phyloP scores from a whole-genome alignment of 1,140 invertebrate genomes.

The Trinorchestia longiramus region DNA sequence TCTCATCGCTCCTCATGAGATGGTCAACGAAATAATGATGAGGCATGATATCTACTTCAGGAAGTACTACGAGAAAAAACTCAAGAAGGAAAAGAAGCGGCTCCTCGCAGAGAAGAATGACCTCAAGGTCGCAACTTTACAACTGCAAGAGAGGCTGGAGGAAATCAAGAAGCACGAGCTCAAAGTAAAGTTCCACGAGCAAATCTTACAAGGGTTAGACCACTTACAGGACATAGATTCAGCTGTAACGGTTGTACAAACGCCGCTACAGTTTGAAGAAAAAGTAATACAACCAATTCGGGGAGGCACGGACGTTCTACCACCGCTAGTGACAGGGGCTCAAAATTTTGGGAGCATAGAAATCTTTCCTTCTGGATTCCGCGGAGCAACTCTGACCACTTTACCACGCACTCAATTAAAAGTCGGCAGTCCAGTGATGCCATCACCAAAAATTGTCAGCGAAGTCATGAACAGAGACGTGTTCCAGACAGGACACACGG shows the following conservation, averaged over 20 bases:
- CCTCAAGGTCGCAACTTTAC: not conserved
- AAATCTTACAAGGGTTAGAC: slow-evolving; percentile 4
- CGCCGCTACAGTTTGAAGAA: not conserved
- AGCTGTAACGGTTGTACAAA: not conserved
- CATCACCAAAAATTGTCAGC: not conserved
- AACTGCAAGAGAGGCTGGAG: not conserved
- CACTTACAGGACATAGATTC: not conserved
- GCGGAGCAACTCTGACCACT: not conserved
- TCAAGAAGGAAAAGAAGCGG: slow-evolving; percentile 33
- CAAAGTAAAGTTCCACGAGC: slow-evolving; percentile 33
- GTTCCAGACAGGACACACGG: not conserved
- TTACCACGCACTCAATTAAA: not conserved
- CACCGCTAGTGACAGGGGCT: not conserved
- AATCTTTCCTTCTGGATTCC: not conserved
- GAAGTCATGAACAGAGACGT: not conserved
- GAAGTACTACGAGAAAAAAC: slow-evolving; percentile 54
- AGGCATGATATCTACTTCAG: slow-evolving; percentile 55
- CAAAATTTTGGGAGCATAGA: not conserved
- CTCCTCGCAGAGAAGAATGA: not conserved
- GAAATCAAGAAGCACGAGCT: slow-evolving; percentile 45
- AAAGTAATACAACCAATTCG: not conserved
- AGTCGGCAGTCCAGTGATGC: not conserved
- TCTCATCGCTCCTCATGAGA: slow-evolving; percentile 10
- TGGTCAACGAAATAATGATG: slow-evolving; percentile 55
- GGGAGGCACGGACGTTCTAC: not conserved